These are phyloP conservation scores for Thyatira batis DNA, from an alignment of 2,888 invertebrate genomes.

Conservation along the genomic window DNA sequence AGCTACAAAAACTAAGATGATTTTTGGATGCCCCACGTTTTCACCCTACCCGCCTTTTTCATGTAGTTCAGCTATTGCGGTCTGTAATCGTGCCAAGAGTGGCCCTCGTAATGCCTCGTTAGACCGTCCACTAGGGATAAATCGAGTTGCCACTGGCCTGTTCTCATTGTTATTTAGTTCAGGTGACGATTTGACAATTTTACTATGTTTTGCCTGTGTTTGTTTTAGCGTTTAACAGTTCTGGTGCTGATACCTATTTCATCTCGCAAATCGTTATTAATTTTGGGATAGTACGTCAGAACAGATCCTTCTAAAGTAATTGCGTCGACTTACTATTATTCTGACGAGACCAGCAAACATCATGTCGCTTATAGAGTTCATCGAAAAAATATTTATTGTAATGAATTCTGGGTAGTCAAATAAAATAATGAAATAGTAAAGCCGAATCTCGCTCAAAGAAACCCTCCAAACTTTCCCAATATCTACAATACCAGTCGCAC, in stretches of 20 bases:
- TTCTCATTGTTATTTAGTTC: constrained; percentile 49
- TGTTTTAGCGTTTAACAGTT: neutral
- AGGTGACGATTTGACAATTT: constrained; percentile 35
- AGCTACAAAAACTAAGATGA: constrained; percentile 27
- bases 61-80: constrained; percentile 52
- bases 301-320: neutral
- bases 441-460: constrained; percentile 32
- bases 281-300: too few species aligned
- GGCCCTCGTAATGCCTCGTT: constrained; percentile 61
- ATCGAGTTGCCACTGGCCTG: constrained; percentile 53
- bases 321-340: neutral
- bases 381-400: neutral
- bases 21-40: constrained; percentile 26
- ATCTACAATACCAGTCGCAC: constrained; percentile 24
- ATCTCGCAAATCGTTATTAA: too few species aligned
- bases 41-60: constrained; percentile 63
- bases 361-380: neutral
- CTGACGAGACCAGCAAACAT: neutral
- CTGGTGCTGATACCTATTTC: too few species aligned
- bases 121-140: constrained; percentile 54
- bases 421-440: constrained; percentile 35
- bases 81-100: constrained; percentile 42
- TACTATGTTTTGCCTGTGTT: too few species aligned
- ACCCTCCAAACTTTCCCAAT: constrained; percentile 58
- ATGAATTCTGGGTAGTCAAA: neutral